A percentile compares a stretch with the other conserved stretches of the same genome.
Conservation (phyloP, 2,888 invertebrate genomes). For the Platycheirus albimanus region DNA sequence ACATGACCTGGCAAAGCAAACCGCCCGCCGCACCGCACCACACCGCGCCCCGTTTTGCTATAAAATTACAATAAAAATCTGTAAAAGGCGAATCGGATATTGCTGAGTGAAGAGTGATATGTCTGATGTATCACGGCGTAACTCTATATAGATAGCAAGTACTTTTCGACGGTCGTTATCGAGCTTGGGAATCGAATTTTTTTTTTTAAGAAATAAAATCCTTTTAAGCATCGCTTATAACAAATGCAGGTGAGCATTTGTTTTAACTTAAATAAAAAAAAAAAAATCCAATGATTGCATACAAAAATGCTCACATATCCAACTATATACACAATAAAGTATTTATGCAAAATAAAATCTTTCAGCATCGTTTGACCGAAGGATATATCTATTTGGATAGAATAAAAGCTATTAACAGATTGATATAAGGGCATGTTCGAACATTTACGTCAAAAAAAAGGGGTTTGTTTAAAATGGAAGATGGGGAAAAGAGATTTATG, state of each 20-base stretch:
- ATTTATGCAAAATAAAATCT: slow-evolving; percentile 14
- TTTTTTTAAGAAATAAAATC: slow-evolving; percentile 7
- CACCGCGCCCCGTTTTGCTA: no score
- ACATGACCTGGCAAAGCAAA: slow-evolving; percentile 45
- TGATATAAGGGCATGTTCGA: slow-evolving; percentile 4
- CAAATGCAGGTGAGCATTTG: slow-evolving; percentile 20
- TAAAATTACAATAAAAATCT: slow-evolving; percentile 50
- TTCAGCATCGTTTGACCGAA: slow-evolving; percentile 30
- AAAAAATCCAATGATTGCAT: neutral
- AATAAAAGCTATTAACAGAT: slow-evolving; percentile 35
- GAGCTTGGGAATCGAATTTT: slow-evolving; percentile 12
- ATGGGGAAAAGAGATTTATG: slow-evolving; percentile 20
- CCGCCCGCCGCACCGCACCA: no score
- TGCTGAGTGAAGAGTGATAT: slow-evolving; percentile 33
- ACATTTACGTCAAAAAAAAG: neutral
- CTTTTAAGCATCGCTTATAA: slow-evolving; percentile 25
- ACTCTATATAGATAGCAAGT: slow-evolving; percentile 1
- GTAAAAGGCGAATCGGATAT: slow-evolving; percentile 39
- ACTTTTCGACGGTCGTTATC: slow-evolving; percentile 20
- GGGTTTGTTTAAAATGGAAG: neutral
- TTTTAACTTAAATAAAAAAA: no score
- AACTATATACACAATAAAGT: neutral
- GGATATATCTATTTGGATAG: slow-evolving; percentile 30
- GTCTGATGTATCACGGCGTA: slow-evolving; percentile 11
- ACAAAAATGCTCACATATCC: neutral